Base-by-base conservation (phyloP, 2,888 invertebrate species). In the Diloba caeruleocephala region DNA sequence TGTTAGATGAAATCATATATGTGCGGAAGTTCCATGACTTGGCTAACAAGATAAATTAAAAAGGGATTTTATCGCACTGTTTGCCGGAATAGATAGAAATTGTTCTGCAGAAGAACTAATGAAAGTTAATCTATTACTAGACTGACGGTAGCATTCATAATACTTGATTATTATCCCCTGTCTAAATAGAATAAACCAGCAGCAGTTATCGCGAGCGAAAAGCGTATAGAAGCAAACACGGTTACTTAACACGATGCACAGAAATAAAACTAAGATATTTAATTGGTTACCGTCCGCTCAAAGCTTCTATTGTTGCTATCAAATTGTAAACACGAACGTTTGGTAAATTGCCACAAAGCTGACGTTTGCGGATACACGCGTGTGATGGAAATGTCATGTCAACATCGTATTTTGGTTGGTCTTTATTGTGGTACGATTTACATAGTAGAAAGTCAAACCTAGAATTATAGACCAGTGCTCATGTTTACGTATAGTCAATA, bases 201-300 rank as follows among this genome's bases (percentile, higher is more conserved):
- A 28, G 42, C 62, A 62, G 36, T 71, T 78, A 82, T 81, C 69
- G 66, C 63, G 32, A 67, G 54, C 52, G 63, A 69, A 74, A 66
- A 66, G 66, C 74, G 67, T 74, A 78, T 74, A 68, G 73, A 71
- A 72, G 72, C 78, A 74, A 78, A 81, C 79, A 77, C 57, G 69
- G 79, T 79, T 77, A 78, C 78, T 78, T 78, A 79, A 73, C 75
- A 76, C 76, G 58, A 31, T 41, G 68, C 67, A 76, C 63, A 74
- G 76, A 76, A 78, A 82, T 81, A 80, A 80, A 73, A 79, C 76
- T 73, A 75, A 74, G 71, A 78, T 79, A 79, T 81, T 81, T 84
- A 82, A 83, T 82, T 82, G 79, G 78, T 76, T 77, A 62, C 63
- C 63, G 74, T 73, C 70, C 62, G 71, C 43, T 71, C 63, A 65